A percentile compares a stretch with the other conserved stretches of the same genome.
These are phyloP conservation scores for Montipora efflorescens DNA, from an alignment of 64 coral and sea anemone species.

Conservation along the genomic window DNA sequence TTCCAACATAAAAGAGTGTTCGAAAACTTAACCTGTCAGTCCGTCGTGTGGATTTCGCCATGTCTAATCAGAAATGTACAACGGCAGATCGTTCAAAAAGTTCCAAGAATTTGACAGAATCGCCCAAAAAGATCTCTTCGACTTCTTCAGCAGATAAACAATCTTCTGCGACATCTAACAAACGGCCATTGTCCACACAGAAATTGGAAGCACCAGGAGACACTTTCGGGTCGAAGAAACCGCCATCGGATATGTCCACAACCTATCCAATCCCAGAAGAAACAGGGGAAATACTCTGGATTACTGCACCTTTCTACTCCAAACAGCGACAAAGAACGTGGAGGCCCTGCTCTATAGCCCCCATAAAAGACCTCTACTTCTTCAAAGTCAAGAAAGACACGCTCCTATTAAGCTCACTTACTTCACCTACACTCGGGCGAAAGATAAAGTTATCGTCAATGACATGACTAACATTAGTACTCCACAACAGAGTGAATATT, in stretches of 20 bases:
- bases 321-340: constrained; percentile 84
- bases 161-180: too few species aligned
- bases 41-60: too few species aligned
- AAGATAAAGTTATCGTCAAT: constrained; percentile 77
- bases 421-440: constrained; percentile 76
- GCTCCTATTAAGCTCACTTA: constrained; percentile 66
- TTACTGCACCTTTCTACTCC: constrained; percentile 71
- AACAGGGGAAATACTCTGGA: constrained; percentile 79
- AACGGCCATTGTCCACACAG: too few species aligned
- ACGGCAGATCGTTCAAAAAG: too few species aligned
- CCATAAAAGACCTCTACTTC: constrained; percentile 87
- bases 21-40: too few species aligned
- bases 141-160: too few species aligned
- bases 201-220: too few species aligned
- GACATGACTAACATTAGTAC: constrained; percentile 79
- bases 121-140: too few species aligned
- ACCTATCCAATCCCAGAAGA: constrained; percentile 79
- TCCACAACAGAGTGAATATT: constrained; percentile 82
- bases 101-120: too few species aligned
- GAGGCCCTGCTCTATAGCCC: constrained; percentile 88
- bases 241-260: constrained; percentile 69
- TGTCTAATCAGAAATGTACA: too few species aligned
- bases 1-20: too few species aligned
- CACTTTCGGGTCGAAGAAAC: constrained; percentile 73
- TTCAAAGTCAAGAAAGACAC: constrained; percentile 74